A percentile compares a stretch with the other conserved stretches of the same genome.
These are phyloP conservation scores for Chiloscyllium punctatum DNA, from an alignment of 2,797 vertebrate genomes.

Conservation along the genomic window DNA sequence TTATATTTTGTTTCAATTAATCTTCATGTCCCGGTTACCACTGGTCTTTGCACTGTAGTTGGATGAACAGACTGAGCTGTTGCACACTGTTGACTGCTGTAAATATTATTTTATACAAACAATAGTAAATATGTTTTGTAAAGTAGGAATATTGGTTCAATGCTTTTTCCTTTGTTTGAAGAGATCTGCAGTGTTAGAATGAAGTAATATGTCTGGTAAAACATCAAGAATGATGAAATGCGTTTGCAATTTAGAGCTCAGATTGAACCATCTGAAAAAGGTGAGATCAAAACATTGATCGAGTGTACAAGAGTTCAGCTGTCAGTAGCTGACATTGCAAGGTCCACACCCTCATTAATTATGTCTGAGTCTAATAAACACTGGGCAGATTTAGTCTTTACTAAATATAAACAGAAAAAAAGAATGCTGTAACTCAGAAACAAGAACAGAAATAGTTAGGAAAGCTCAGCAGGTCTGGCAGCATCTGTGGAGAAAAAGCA, in stretches of 20 bases:
- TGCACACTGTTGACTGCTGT: background rate
- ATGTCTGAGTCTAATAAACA: background rate
- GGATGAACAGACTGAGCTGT: background rate
- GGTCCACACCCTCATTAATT: background rate
- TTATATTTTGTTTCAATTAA: background rate
- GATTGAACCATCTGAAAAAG: background rate
- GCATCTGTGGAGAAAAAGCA: no score
- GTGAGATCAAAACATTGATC: background rate
- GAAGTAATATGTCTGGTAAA: background rate
- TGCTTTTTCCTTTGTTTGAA: background rate
- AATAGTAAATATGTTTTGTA: background rate
- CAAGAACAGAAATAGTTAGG: no score
- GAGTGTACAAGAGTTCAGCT: background rate
- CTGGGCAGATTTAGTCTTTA: background rate
- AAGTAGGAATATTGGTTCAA: background rate
- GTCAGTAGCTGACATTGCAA: background rate
- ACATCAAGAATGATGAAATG: background rate
- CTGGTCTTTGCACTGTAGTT: background rate
- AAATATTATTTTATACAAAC: background rate
- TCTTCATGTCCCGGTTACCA: background rate
- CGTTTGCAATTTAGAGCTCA: background rate
- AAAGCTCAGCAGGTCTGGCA: no score
- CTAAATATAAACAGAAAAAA: no score
- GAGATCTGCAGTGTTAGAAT: background rate
- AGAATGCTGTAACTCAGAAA: no score